phyloP scores from a whole-genome alignment of 2,113 vertebrate species.

The Corydoras maculifer region DNA sequence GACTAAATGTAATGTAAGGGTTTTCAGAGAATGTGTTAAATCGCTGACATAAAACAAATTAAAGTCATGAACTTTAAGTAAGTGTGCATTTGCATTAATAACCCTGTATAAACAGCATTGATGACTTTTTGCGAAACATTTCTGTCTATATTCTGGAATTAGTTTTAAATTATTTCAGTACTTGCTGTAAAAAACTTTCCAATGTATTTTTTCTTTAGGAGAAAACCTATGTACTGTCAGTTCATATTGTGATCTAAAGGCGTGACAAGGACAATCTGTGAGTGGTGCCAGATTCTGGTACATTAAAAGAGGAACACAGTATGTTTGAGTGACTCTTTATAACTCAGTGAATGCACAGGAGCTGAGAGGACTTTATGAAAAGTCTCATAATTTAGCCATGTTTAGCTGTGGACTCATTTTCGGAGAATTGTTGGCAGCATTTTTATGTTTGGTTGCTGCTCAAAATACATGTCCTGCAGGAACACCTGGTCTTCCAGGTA shows the following conservation, averaged over 20 bases:
- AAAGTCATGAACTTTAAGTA: neutral
- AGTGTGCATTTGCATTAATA: no score
- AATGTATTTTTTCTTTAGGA: neutral
- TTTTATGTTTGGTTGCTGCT: constrained; percentile 17
- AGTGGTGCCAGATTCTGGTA: neutral
- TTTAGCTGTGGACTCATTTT: constrained; percentile 15
- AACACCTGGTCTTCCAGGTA: constrained; percentile 70
- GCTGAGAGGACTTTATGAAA: no score
- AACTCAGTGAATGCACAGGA: no score
- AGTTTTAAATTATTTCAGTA: neutral
- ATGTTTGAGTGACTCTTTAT: neutral
- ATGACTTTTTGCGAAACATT: no score
- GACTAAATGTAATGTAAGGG: no score
- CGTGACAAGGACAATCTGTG: neutral
- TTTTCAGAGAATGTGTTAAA: no score
- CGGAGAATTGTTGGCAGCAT: constrained; percentile 28
- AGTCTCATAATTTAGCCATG: constrained; percentile 14
- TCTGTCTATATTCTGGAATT: no score
- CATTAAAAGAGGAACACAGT: constrained; percentile 33
- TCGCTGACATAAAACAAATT: neutral
- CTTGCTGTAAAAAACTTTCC: neutral
- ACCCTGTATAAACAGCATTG: no score
- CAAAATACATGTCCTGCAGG: constrained; percentile 46
- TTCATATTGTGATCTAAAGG: neutral
- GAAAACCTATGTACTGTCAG: neutral